phyloP scores from a whole-genome alignment of 2,888 invertebrate genomes.

The Pristionchus arcanus region DNA sequence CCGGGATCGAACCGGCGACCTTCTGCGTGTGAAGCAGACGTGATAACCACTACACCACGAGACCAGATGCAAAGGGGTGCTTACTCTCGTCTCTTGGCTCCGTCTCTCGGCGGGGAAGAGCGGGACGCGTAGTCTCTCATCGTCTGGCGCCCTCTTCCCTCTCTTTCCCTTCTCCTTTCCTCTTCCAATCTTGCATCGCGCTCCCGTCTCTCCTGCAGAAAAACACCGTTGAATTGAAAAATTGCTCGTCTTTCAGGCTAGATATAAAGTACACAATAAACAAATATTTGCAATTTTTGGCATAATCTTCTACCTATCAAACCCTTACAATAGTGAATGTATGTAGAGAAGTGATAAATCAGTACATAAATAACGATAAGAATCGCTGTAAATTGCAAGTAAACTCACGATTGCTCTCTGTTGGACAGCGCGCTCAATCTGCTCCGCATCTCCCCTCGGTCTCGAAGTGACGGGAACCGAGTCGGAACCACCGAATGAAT shows the following conservation, averaged over 20 bases:
- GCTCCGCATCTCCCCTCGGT: neutral
- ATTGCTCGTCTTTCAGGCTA: neutral
- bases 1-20: constrained; percentile 64
- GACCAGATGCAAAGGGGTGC: neutral
- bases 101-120: constrained; percentile 9
- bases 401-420: neutral
- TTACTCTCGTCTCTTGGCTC: constrained; percentile 23
- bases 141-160: neutral
- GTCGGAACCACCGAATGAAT: neutral
- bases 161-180: neutral
- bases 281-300: no score
- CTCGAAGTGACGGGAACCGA: neutral
- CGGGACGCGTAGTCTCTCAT: neutral
- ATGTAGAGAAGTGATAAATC: no score
- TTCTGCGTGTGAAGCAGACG: constrained; percentile 67
- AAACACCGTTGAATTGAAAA: neutral
- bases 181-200: neutral
- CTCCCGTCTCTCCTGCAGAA: neutral
- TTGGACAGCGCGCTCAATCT: neutral
- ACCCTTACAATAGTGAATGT: no score
- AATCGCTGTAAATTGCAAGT: neutral
- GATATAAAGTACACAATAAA: no score
- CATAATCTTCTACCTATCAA: no score
- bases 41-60: constrained; percentile 65
- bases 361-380: no score